Evolutionary conservation across 2,888 invertebrate species (phyloP).

Genomic region (Odontocerum albicorne): DNA sequence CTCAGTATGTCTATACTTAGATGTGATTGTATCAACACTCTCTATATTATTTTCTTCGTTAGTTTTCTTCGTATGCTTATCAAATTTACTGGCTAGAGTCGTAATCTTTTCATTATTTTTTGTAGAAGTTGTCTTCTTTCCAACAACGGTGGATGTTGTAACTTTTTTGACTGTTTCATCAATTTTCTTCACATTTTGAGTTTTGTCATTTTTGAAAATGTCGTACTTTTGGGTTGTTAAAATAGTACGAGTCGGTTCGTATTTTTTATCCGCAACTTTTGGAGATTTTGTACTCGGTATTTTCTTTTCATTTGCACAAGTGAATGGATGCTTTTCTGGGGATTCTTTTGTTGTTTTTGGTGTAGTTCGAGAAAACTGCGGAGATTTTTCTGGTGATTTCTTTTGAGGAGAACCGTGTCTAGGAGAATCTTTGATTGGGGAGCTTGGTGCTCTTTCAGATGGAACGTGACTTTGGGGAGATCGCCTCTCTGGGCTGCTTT

Average conservation of each 20-base stretch:
- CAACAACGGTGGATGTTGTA: slow-evolving; percentile 11
- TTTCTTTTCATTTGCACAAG: neutral
- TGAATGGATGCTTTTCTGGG: too few species aligned
- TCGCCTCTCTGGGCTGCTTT: neutral
- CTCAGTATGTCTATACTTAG: slow-evolving; percentile 24
- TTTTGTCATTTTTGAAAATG: slow-evolving; percentile 35
- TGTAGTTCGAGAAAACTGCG: slow-evolving; percentile 13
- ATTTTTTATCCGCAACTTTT: slow-evolving; percentile 29
- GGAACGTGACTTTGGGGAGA: slow-evolving; percentile 1
- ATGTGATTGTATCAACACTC: slow-evolving; percentile 8
- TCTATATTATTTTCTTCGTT: slow-evolving; percentile 29
- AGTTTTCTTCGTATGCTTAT: too few species aligned
- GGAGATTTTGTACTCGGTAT: slow-evolving; percentile 19
- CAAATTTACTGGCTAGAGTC: slow-evolving; percentile 19
- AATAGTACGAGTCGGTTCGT: slow-evolving; percentile 33
- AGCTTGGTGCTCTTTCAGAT: too few species aligned
- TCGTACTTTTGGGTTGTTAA: slow-evolving; percentile 32
- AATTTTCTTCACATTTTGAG: slow-evolving; percentile 21
- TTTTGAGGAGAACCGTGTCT: slow-evolving; percentile 16
- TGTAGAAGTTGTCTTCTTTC: slow-evolving; percentile 15
- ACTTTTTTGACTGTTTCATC: slow-evolving; percentile 22
- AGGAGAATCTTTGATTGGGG: slow-evolving; percentile 15
- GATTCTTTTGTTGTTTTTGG: slow-evolving; percentile 31
- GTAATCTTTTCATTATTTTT: slow-evolving; percentile 28
- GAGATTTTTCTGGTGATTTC: slow-evolving; percentile 16